Percentiles rank a stretch among this genome's conserved stretches.
Evolutionary conservation across 2,888 invertebrate species (phyloP).

Genomic region (Scrobipalpa costella): DNA sequence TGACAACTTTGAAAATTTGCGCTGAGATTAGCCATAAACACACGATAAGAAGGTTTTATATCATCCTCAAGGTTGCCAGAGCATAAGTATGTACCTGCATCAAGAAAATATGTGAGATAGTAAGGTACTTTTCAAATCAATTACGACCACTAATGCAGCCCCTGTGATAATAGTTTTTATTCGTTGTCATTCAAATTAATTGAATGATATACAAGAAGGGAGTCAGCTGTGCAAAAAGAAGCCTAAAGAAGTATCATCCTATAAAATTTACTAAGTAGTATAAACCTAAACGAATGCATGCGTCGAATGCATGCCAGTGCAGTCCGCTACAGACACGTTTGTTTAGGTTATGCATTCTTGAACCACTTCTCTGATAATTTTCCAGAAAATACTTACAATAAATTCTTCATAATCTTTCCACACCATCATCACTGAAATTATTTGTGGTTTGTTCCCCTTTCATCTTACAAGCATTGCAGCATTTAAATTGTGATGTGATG

Average conservation of each 20-base stretch:
- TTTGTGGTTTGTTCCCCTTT: neutral
- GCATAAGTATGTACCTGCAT: no score
- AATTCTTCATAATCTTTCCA: neutral
- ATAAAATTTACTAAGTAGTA: neutral
- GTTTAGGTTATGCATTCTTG: constrained; percentile 24
- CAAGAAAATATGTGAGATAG: no score
- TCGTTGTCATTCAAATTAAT: no score
- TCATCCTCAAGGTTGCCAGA: no score
- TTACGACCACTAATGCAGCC: no score
- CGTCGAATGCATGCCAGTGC: constrained; percentile 5
- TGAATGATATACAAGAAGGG: no score
- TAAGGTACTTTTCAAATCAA: no score
- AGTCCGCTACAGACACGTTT: constrained; percentile 19
- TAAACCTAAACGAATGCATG: neutral
- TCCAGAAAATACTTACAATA: neutral
- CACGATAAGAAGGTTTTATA: no score
- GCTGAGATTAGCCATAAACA: no score
- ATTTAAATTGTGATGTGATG: constrained; percentile 12
- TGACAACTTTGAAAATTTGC: no score
- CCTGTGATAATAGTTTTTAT: no score
- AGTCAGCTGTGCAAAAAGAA: no score
- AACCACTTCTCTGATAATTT: constrained; percentile 10
- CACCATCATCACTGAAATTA: neutral
- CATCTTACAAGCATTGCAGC: neutral
- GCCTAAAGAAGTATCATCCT: neutral